Evolutionary conservation across 2,888 invertebrate genomes (phyloP).

Genomic region (Papilio protenor): DNA sequence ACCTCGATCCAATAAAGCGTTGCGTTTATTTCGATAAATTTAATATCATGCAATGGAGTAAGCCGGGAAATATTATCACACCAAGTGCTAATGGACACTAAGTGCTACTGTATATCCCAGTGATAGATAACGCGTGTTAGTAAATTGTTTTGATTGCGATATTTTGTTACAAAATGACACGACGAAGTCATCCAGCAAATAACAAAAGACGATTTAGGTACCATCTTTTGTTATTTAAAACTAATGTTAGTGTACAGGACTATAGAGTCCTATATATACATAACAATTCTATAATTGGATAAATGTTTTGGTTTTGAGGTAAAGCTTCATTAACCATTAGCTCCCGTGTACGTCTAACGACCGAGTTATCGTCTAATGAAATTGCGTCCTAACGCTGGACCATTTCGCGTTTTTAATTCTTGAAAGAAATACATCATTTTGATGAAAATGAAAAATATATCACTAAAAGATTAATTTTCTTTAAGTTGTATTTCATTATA

Average conservation of each 20-base stretch:
- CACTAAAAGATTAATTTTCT: not conserved
- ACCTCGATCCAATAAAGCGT: conserved; percentile 28
- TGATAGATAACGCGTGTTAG: conserved; percentile 30
- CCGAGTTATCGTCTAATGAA: too few species aligned
- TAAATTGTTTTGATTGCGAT: conserved; percentile 33
- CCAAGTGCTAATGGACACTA: conserved; percentile 47
- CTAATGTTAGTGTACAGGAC: too few species aligned
- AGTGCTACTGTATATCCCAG: conserved; percentile 49
- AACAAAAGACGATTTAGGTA: not conserved
- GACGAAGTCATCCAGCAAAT: not conserved
- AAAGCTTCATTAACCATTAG: too few species aligned
- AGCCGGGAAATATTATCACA: conserved; percentile 35
- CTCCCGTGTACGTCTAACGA: too few species aligned
- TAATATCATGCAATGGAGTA: conserved; percentile 32
- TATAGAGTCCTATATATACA: too few species aligned
- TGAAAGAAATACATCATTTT: too few species aligned
- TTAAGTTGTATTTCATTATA: not conserved
- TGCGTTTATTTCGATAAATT: conserved; percentile 22
- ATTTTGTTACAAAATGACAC: not conserved
- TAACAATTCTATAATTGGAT: too few species aligned
- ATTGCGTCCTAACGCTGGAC: too few species aligned
- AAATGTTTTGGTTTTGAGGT: too few species aligned
- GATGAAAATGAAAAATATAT: too few species aligned
- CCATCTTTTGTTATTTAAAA: too few species aligned
- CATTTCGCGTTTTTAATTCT: too few species aligned